Evolutionary conservation across 2,888 invertebrate genomes (phyloP).

Genomic region (Eupithecia inturbata): DNA sequence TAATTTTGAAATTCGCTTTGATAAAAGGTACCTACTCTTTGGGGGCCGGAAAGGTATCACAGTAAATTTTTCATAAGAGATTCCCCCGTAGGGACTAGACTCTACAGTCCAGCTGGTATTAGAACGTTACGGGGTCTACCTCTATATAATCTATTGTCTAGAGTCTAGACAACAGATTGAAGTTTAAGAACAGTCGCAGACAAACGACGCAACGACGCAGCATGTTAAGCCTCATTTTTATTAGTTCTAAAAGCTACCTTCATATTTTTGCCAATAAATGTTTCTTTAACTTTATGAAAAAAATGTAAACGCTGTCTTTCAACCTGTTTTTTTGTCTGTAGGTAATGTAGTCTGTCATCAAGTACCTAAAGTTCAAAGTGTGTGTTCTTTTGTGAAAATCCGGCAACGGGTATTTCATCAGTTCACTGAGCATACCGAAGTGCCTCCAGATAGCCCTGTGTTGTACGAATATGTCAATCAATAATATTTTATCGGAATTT

Average conservation of each 20-base stretch:
- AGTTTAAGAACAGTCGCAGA: neutral
- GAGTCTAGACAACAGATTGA: neutral
- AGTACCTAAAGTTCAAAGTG: neutral
- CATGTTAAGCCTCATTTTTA: no score
- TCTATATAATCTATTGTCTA: no score
- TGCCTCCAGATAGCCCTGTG: conserved; percentile 31
- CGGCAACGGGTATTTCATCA: conserved; percentile 27
- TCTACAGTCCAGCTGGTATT: neutral
- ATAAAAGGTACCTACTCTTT: no score
- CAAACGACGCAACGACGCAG: no score
- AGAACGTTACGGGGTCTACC: no score
- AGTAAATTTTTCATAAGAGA: neutral
- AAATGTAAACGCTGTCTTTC: neutral
- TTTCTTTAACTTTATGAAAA: no score
- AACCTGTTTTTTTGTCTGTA: neutral
- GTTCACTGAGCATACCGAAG: conserved; percentile 27
- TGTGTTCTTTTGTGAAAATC: conserved; percentile 17
- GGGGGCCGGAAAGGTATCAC: neutral
- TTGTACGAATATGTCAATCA: conserved; percentile 40
- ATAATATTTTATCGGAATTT: conserved; percentile 30
- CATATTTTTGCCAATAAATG: no score
- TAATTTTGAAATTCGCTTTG: neutral
- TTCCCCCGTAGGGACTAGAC: neutral
- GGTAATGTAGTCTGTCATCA: neutral
- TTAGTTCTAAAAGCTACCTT: no score